A percentile compares a stretch with the other conserved stretches of the same genome.
These are phyloP conservation scores for Eptatretus atami DNA, from an alignment of 2,797 vertebrate genomes.

Conservation along the genomic window DNA sequence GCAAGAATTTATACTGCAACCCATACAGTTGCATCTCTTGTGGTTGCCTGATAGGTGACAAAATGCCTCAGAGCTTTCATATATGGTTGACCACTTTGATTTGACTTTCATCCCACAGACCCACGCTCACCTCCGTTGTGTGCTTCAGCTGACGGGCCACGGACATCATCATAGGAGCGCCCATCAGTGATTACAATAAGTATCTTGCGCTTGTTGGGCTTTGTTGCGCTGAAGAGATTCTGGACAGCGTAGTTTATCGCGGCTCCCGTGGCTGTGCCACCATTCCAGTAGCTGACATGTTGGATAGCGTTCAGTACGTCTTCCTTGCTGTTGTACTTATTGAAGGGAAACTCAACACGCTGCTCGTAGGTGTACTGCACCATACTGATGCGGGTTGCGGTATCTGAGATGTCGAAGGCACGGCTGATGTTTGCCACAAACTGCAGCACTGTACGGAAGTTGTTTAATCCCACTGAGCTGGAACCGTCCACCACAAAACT, in stretches of 20 bases:
- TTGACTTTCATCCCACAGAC: too few relatives aligned
- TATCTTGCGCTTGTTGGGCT: constrained; percentile 78
- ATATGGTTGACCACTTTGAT: too few relatives aligned
- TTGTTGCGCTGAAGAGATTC: constrained; percentile 77
- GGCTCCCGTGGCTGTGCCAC: constrained; percentile 73
- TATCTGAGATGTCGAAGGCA: constrained; percentile 86
- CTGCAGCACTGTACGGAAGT: constrained; percentile 77
- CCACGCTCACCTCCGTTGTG: constrained; percentile 39
- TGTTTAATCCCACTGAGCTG: constrained; percentile 63
- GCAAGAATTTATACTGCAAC: too few relatives aligned
- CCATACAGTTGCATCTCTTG: too few relatives aligned
- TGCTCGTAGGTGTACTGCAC: constrained; percentile 96
- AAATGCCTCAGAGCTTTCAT: too few relatives aligned
- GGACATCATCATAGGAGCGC: constrained; percentile 64
- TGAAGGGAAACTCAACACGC: constrained; percentile 63
- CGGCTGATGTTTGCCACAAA: constrained; percentile 73
- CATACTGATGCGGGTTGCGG: constrained; percentile 50
- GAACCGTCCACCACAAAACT: constrained; percentile 82
- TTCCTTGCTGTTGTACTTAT: constrained; percentile 36
- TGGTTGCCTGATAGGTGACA: too few relatives aligned
- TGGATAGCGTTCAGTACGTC: constrained; percentile 54
- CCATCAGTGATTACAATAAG: constrained; percentile 93
- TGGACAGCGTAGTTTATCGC: constrained; percentile 59
- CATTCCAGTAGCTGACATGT: constrained; percentile 76
- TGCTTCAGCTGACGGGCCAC: constrained; percentile 32